Base-by-base conservation (phyloP, 2,888 invertebrate species). In the Disparrhopalites patrizii region DNA sequence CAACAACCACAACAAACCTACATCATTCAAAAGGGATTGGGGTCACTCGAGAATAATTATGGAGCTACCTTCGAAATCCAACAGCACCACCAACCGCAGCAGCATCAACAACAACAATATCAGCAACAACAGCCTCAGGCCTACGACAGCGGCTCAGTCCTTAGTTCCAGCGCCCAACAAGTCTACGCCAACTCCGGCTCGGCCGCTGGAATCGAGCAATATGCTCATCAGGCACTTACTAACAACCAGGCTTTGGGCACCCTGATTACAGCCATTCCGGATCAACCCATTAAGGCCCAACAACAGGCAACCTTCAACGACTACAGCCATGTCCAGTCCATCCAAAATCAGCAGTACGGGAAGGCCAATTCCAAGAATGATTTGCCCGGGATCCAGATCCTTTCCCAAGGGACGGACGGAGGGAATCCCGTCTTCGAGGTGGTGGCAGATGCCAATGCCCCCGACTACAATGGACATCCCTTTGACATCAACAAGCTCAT, bases 351-450 rank as follows among this genome's bases (percentile, higher is more conserved):
- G 31, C 13, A 18, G 43, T 13, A 31, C 25, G 18, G 38, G 55
- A 18, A 52, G n/a, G 8, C 20, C 20, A 20, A n/a, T 40, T 1
- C 36, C 38, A 31, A 28, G 36, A 36, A 31, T 36, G 67, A 31
- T 15, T 50, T 43, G 47, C 70, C 68, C 1, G 68, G 68, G 36
- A 65, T 73, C 7, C 67, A 75, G 47, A 67, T 75, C 20, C 27
- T 72, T 18, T 67, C 68, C 18, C 69, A 72, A 60, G 61, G 70
- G 3, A 54, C 62, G 0, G 65, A 62, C 8, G 68, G 65, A 28
- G 72, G 72, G 15, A 73, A 73, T 51, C 73, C 73, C 15, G 67
- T 72, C 0, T 73, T 75, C 56, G 75, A 75, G 36, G 70, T 75
- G 38, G 43, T 73, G 5, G 71, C 75, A 10, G 72, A 72, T 57